Evolutionary conservation across 2,888 invertebrate species (phyloP).

Genomic region (Sericinus montela): DNA sequence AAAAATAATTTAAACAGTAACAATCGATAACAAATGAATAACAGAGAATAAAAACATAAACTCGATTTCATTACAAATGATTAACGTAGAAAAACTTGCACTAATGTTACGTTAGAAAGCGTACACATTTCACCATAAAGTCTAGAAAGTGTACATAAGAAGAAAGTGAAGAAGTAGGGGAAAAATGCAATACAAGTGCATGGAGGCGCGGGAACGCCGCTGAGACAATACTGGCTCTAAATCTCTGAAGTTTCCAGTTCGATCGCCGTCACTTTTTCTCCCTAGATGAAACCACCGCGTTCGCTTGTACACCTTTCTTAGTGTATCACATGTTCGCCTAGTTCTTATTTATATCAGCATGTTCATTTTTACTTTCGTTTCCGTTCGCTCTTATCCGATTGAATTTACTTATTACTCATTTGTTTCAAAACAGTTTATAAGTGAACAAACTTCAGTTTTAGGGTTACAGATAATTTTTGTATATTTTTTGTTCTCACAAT

Average conservation of each 20-base stretch:
- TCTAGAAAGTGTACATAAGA: constrained; percentile 75
- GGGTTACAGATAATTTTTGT: too few species aligned
- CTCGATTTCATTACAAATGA: constrained; percentile 70
- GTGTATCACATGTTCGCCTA: constrained; percentile 59
- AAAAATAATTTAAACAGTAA: constrained; percentile 12
- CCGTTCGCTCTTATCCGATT: constrained; percentile 71
- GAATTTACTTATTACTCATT: constrained; percentile 21
- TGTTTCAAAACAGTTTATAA: too few species aligned
- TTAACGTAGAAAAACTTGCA: constrained; percentile 70
- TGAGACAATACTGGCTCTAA: constrained; percentile 53
- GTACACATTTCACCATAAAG: constrained; percentile 74
- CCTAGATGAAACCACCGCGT: constrained; percentile 55
- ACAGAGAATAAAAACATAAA: constrained; percentile 35
- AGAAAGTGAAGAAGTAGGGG: constrained; percentile 76
- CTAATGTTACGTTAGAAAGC: constrained; percentile 74
- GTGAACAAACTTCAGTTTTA: too few species aligned
- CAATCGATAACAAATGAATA: constrained; percentile 13
- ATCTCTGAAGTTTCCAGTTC: constrained; percentile 56
- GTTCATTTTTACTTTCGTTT: constrained; percentile 79
- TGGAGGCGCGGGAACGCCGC: constrained; percentile 48
- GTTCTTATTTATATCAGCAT: constrained; percentile 65
- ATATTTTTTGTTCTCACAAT: too few species aligned
- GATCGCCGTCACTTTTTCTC: constrained; percentile 64
- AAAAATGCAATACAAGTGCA: constrained; percentile 61
- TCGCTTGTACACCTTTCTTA: constrained; percentile 59